A percentile compares a stretch with the other conserved stretches of the same genome.
Evolutionary conservation across 2,888 invertebrate species (phyloP).

Genomic region (Gastrophysa polygoni): DNA sequence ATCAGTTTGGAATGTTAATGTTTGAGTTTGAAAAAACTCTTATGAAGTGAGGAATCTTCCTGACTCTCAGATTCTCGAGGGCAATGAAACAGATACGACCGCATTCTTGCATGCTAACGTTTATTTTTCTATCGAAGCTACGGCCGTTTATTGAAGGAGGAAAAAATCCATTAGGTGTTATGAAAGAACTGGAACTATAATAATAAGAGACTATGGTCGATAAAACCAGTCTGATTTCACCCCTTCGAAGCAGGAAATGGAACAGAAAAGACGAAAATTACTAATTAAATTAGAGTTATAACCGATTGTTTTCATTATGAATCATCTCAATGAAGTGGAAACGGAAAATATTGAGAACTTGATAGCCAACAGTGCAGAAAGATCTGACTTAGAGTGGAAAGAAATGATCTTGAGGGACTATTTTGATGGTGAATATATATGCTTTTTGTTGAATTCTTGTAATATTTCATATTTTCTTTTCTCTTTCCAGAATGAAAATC

Average conservation of each 20-base stretch:
- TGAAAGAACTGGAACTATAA: background rate
- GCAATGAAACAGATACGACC: background rate
- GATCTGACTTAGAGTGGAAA: too few species aligned
- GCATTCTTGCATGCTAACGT: background rate
- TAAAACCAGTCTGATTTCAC: background rate
- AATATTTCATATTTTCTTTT: too few species aligned
- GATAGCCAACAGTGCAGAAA: too few species aligned
- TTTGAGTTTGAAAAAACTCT: background rate
- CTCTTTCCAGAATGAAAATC: too few species aligned
- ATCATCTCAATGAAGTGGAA: too few species aligned
- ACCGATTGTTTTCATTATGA: background rate
- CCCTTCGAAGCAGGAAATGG: background rate
- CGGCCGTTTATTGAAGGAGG: background rate
- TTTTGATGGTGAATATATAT: too few species aligned
- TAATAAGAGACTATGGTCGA: background rate
- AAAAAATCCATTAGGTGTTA: background rate
- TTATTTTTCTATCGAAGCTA: background rate
- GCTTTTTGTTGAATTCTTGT: too few species aligned
- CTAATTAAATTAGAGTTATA: background rate
- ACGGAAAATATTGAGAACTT: too few species aligned
- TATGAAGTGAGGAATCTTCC: background rate
- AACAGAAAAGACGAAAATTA: background rate
- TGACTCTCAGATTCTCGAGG: background rate
- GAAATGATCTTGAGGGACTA: too few species aligned
- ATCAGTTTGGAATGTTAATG: background rate